These are phyloP conservation scores for Rousettus madagascariensis DNA, from an alignment of 2,797 vertebrate genomes.

Conservation along the genomic window DNA sequence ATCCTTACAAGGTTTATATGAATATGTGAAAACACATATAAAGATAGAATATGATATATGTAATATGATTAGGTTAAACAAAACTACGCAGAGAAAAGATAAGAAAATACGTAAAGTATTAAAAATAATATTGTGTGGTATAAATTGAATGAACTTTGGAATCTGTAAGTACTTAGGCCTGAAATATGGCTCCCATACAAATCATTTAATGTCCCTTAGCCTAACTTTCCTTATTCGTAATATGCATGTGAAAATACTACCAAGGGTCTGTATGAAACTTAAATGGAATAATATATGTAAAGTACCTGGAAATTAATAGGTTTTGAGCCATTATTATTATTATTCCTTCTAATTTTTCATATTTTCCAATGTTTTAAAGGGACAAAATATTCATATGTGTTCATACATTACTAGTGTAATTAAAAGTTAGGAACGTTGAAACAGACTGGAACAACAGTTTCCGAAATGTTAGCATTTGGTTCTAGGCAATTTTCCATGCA, in stretches of 20 bases:
- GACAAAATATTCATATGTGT: background rate
- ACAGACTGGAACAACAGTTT: background rate
- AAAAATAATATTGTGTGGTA: background rate
- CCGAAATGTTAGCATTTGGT: background rate
- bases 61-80: background rate
- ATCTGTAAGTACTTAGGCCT: background rate
- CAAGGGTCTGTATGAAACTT: background rate
- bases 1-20: background rate
- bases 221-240: background rate
- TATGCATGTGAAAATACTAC: background rate
- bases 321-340: background rate
- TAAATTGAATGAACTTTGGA: constrained; percentile 12
- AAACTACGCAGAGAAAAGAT: background rate
- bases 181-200: background rate
- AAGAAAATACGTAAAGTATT: background rate
- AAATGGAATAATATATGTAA: background rate
- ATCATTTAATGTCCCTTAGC: background rate
- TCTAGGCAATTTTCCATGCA: background rate
- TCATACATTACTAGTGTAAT: background rate
- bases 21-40: background rate
- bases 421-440: background rate
- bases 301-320: background rate
- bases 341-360: background rate
- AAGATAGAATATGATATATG: background rate
- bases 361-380: constrained; percentile 32